Percentiles rank a stretch among this genome's conserved stretches.
Conservation (phyloP, 1,140 invertebrate genomes). For the Trichonephila inaurata region DNA sequence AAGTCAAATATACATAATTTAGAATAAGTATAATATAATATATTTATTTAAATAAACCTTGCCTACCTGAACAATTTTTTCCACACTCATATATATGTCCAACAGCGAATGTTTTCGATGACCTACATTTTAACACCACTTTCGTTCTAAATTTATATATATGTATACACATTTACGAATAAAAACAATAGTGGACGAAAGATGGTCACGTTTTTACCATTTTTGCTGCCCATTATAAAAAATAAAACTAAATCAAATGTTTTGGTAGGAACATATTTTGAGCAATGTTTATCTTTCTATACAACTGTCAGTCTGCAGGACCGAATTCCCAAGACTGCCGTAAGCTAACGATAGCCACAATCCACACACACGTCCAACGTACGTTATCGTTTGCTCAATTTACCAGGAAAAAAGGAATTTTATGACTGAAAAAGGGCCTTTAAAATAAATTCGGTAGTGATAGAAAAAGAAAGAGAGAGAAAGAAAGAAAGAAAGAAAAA, state of each 20-base stretch:
- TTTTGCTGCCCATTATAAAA: conserved; percentile 35
- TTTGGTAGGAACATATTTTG: conserved; percentile 59
- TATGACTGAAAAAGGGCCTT: not conserved
- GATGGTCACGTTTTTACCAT: conserved; percentile 46
- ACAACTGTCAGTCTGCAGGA: conserved; percentile 42
- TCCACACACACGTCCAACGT: not conserved
- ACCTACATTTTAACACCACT: conserved; percentile 5
- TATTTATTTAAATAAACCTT: too few relatives aligned
- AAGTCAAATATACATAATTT: too few relatives aligned
- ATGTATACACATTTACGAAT: not conserved
- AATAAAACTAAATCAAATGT: not conserved
- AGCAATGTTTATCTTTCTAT: conserved; percentile 49
- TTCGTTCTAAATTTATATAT: not conserved
- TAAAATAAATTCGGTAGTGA: conserved; percentile 34
- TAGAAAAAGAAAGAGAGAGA: not conserved
- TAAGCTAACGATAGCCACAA: not conserved
- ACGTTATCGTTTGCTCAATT: conserved; percentile 18
- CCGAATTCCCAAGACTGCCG: not conserved
- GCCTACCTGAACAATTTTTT: too few relatives aligned
- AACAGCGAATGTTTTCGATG: not conserved
- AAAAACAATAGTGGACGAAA: conserved; percentile 22
- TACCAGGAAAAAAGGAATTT: conserved; percentile 40
- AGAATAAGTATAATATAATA: too few relatives aligned
- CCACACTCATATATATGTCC: too few relatives aligned
- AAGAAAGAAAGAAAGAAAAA: conserved; percentile 1